Conservation (phyloP, 2,888 invertebrate species). For the Euspilapteryx auroguttella region DNA sequence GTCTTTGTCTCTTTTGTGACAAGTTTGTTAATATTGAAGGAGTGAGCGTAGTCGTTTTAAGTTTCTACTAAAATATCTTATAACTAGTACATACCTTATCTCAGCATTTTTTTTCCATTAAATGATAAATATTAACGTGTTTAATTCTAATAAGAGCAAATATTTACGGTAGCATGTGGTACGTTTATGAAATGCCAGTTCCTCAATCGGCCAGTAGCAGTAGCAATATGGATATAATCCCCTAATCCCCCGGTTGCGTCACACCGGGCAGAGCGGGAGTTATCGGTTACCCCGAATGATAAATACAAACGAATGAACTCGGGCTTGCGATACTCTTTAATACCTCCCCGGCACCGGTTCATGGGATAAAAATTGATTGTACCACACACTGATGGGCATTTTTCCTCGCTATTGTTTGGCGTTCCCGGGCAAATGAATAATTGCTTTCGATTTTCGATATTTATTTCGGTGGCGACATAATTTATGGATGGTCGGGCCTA, state of each 20-base stretch:
- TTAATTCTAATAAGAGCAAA: no score
- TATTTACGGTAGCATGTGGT: no score
- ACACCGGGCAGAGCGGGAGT: constrained; percentile 49
- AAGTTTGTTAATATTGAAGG: no score
- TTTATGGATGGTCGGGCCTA: constrained; percentile 20
- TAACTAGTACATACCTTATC: no score
- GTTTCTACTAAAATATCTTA: no score
- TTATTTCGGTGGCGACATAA: constrained; percentile 32
- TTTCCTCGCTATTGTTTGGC: constrained; percentile 20
- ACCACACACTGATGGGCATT: constrained; percentile 23
- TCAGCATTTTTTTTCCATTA: no score
- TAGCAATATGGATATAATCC: no score
- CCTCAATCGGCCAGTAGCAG: no score
- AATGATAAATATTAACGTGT: no score
- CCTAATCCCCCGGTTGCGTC: constrained; percentile 57
- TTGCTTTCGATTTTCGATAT: constrained; percentile 25
- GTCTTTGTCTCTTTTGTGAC: no score
- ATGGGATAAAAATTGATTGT: constrained; percentile 37
- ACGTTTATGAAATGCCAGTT: no score
- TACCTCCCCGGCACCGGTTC: constrained; percentile 26
- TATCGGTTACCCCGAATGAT: constrained; percentile 45
- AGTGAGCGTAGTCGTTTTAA: no score
- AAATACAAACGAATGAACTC: constrained; percentile 48
- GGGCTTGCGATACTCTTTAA: constrained; percentile 30
- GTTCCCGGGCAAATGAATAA: constrained; percentile 29